Evolutionary conservation across 2,888 invertebrate species (phyloP), one percentile per base, ranked within the genome.

Genomic region (Melinaea marsaeus): DNA sequence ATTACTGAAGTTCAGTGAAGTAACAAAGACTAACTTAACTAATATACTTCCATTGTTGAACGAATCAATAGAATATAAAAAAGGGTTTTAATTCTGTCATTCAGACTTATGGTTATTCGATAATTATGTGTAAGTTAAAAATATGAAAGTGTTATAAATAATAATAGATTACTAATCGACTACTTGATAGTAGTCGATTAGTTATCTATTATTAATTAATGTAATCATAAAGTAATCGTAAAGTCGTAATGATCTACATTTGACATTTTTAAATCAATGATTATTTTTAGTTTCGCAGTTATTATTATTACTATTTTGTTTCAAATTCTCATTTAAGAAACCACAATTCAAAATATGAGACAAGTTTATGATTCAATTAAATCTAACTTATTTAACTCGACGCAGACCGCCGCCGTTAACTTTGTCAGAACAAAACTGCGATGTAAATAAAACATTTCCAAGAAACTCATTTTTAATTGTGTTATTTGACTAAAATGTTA

Each of bases 21-120:
- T 58, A 62, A 58, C 62, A 58, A 62, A 58, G 55, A 32, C 62
- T 35, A 62, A 65, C 59, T 65, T 60, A 47, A 45, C 62, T 57
- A 64, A 62, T 60, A 62, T 42, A 60, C 22, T 22, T 22, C 60
- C 64, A 64, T 62, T 64, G 61, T 62, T 48, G 62, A 60, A 64
- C 46, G 64, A 62, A 66, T 66, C 66, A 64, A 66, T 66, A 58
- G 63, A 64, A 61, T 60, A 22, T 1, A 22, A 64, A 58, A 66
- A 64, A 62, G 32, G 9, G 51, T 32, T 51, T 32, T 32, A 51
- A 51, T 32, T 51, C 32, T 51, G 6, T 7, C 51, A 32, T 51
- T 51, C 32, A 48, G 48, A 22, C 22, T 22, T 22, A 22, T 22
- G 22, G 48, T 6, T 37, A 4, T 48, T 48, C 48, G 3, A 48